Conservation (phyloP, 2,797 vertebrate genomes). For the Iguana delicatissima region DNA sequence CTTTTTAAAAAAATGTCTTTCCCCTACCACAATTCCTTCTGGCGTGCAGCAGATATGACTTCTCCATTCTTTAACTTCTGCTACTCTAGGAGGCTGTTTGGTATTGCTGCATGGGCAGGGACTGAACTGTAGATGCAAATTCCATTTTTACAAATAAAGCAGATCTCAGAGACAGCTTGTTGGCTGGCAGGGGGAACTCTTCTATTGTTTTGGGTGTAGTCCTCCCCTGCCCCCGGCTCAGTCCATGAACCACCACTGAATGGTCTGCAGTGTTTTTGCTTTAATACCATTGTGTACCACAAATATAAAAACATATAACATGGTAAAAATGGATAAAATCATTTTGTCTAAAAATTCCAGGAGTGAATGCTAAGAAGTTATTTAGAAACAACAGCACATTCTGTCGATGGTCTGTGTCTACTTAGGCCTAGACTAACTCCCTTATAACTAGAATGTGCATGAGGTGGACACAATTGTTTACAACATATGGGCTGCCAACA, state of each 20-base stretch:
- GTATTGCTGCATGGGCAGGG: too few relatives aligned
- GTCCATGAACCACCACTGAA: not conserved
- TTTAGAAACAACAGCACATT: not conserved
- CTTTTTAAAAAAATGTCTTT: not conserved
- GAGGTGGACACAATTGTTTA: not conserved
- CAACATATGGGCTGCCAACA: not conserved
- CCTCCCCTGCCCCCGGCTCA: too few relatives aligned
- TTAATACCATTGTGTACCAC: not conserved
- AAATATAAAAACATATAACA: not conserved
- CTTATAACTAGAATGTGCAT: not conserved
- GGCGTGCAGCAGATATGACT: not conserved
- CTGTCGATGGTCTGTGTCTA: not conserved
- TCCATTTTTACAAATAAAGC: not conserved
- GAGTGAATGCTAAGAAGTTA: not conserved
- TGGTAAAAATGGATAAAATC: not conserved
- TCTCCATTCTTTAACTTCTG: not conserved
- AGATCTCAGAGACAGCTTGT: too few relatives aligned
- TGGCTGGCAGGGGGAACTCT: too few relatives aligned
- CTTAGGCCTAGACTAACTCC: not conserved
- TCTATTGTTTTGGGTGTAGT: too few relatives aligned
- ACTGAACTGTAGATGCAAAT: not conserved
- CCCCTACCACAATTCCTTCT: not conserved
- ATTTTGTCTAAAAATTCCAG: not conserved
- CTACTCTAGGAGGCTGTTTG: too few relatives aligned
- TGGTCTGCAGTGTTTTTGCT: not conserved